Evolutionary conservation across 2,888 invertebrate genomes (phyloP), one percentile per base, ranked within the genome.

Genomic region (Lutraria lutraria): DNA sequence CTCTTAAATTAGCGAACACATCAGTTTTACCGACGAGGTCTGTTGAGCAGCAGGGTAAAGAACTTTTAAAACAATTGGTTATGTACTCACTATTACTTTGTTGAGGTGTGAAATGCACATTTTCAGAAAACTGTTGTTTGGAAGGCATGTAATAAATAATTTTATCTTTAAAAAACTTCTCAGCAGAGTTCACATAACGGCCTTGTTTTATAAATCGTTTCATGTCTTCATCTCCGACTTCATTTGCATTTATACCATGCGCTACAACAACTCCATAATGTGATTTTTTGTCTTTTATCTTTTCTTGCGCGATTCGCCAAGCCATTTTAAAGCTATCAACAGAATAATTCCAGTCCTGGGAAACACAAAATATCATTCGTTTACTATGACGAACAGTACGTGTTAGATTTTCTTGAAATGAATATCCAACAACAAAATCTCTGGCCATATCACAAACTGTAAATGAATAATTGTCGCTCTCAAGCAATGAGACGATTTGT

Each of bases 371-470:
- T n/a, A 94, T 88, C 83, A 93, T 93, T 53, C 93, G 80, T 86
- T 92, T 93, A 56, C 93, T 93, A 15, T 87, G 88, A n/a, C 89
- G 83, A 0, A 94, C 93, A 43, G 92, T 92, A 12, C 89, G 56
- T 0, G 91, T 84, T n/a, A 94, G 89, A 83, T 94, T 94, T 88
- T 94, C 93, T 34, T 92, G 91, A 43, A 91, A 87, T 13, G 93
- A 92, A 83, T 92, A 92, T 0, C 94, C 94, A 13, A 93, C 87
- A 0, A 94, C 86, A 86, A 93, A 93, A 53, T 94, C 94, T 12
- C 93, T 89, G 16, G 89, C 89, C 86, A 93, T 91, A 63, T 91
- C 92, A 72, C 92, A 90, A 0, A 93, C 89, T 25, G 89, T 85
- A 52, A 88, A 93, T n/a, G 86, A 86, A 21, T 92, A 90, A 31